These are phyloP conservation scores for Mystacides longicornis DNA, from an alignment of 2,888 invertebrate genomes.

Conservation along the genomic window DNA sequence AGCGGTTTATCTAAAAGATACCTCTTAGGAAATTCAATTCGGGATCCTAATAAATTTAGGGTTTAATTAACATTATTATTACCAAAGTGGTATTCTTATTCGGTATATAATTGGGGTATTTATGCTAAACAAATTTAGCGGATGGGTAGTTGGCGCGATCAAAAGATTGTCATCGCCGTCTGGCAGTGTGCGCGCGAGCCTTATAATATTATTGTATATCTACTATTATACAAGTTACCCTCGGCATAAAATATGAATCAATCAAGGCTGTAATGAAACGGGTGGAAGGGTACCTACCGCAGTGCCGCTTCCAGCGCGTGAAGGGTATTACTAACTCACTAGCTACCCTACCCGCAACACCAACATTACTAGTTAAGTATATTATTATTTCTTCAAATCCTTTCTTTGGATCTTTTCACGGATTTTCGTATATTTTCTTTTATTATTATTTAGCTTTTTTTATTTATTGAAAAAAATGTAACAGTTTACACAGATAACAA, in stretches of 20 bases:
- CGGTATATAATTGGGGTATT: not conserved
- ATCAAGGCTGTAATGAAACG: not conserved
- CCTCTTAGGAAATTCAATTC: not conserved
- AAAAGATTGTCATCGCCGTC: not conserved
- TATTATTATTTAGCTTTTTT: too few relatives aligned
- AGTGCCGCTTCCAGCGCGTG: not conserved
- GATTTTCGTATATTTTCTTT: too few relatives aligned
- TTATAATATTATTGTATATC: too few relatives aligned
- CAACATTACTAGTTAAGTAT: too few relatives aligned
- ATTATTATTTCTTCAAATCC: too few relatives aligned
- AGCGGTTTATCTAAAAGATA: not conserved
- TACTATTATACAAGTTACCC: not conserved
- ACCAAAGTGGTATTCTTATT: not conserved
- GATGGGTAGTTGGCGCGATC: not conserved
- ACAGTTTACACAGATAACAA: too few relatives aligned
- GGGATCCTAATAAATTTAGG: not conserved
- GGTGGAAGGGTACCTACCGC: too few relatives aligned
- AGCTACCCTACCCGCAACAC: too few relatives aligned
- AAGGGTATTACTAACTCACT: too few relatives aligned
- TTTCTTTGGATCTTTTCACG: too few relatives aligned
- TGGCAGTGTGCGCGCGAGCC: too few relatives aligned
- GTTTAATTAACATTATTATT: not conserved
- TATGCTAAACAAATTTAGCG: slow-evolving; percentile 1
- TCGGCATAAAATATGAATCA: slow-evolving; percentile 1
- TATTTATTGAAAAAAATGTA: too few relatives aligned